Percentiles rank a stretch among this genome's conserved stretches.
phyloP scores from a whole-genome alignment of 2,888 invertebrate species.

The Andrena haemorrhoa region DNA sequence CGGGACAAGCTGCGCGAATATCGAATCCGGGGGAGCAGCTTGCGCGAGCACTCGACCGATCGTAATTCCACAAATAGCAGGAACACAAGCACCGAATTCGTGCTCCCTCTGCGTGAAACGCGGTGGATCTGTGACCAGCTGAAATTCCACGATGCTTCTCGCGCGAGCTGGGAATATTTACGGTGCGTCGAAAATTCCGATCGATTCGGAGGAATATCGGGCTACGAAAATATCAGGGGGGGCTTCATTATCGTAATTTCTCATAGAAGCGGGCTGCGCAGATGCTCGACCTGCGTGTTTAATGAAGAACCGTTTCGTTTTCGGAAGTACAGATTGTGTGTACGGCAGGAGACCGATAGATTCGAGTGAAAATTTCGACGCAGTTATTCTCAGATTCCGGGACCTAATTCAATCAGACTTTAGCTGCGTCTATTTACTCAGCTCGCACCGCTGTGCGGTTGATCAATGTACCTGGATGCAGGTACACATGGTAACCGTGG shows the following conservation, averaged over 20 bases:
- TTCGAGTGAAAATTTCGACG: constrained; percentile 13
- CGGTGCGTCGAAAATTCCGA: no score
- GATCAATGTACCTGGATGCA: constrained; percentile 38
- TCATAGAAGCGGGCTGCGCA: no score
- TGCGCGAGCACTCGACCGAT: background rate
- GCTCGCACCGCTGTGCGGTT: constrained; percentile 22
- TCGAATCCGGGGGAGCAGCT: background rate
- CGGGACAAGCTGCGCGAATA: constrained; percentile 9
- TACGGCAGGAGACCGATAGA: background rate
- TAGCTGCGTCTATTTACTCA: constrained; percentile 37
- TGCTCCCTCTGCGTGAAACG: no score
- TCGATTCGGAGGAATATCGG: no score
- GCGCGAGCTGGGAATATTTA: no score
- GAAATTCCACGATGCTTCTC: no score
- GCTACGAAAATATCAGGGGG: no score
- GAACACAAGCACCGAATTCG: no score
- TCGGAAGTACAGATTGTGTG: background rate
- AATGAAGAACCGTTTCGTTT: background rate
- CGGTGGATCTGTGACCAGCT: no score
- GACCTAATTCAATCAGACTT: constrained; percentile 53
- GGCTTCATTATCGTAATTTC: no score
- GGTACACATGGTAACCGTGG: constrained; percentile 32
- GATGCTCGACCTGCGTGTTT: no score
- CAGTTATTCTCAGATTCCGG: background rate
- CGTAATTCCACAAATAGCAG: background rate